phyloP scores from a whole-genome alignment of 2,888 invertebrate species.

The Acronicta leporina region DNA sequence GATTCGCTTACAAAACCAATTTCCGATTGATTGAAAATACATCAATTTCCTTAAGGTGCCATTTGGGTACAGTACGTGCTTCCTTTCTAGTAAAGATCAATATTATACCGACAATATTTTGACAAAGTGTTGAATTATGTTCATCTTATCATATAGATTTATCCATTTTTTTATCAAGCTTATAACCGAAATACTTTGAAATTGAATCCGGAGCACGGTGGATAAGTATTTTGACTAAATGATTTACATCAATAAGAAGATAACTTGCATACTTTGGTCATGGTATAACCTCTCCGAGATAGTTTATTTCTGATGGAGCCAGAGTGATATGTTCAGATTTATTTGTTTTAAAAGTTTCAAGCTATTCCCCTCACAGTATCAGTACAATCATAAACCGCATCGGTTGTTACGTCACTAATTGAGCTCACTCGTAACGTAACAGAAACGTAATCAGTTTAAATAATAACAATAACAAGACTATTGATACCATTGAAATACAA shows the following conservation, averaged over 20 bases:
- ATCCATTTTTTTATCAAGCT: no score
- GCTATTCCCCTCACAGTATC: background rate
- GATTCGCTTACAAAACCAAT: slow-evolving; percentile 26
- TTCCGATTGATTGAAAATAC: slow-evolving; percentile 25
- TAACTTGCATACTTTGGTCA: no score
- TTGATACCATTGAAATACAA: slow-evolving; percentile 24
- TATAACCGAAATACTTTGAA: no score
- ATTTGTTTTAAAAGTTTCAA: no score
- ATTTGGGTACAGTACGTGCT: slow-evolving; percentile 24
- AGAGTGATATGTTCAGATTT: no score
- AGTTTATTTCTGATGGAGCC: background rate
- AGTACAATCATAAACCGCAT: background rate
- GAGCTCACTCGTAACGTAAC: slow-evolving; percentile 18
- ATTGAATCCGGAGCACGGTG: no score
- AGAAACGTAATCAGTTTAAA: slow-evolving; percentile 16
- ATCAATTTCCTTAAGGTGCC: slow-evolving; percentile 23
- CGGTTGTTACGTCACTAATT: slow-evolving; percentile 8
- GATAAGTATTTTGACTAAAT: no score
- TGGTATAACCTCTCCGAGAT: no score
- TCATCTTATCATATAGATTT: background rate
- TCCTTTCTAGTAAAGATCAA: slow-evolving; percentile 17
- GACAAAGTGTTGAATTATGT: slow-evolving; percentile 5
- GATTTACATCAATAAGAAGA: no score
- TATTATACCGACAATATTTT: slow-evolving; percentile 1
- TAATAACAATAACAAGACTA: slow-evolving; percentile 27